Evolutionary conservation across 2,888 invertebrate genomes (phyloP), one percentile per base, ranked within the genome.

Genomic region (Oscheius sp.): DNA sequence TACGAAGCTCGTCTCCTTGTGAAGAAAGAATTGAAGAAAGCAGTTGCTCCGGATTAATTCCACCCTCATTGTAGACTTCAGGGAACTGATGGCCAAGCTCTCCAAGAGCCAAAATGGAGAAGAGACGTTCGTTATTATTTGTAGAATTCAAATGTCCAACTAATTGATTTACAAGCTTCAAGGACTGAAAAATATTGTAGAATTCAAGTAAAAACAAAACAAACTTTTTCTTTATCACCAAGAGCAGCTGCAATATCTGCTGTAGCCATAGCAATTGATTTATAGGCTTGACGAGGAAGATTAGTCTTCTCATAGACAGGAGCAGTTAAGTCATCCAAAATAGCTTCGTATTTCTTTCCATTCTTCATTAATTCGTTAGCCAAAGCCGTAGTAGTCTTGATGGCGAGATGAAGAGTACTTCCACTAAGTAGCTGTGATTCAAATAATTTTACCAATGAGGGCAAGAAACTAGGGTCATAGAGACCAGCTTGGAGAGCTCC

Each of bases 261-360:
- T 69, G 96, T 95, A 89, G 96, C 96, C 89, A 97, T 96, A 6
- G 98, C 96, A 85, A 98, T 91, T 27, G 96, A 96, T 90, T 96
- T 95, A 91, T 94, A 96, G 21, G 96, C 96, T 90, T 92, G 90
- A 55, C 86, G 85, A 21, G 88, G 84, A 5, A 82, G 73, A 3
- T 58, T 35, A 12, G 63, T 63, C 46, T 69, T 58, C 25, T 78
- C 90, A 70, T 91, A 90, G 5, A 94, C 92, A 0, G 94, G 94
- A 71, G 93, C 92, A 78, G 94, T 92, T 25, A 95, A 90, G 90
- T 93, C 91, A 69, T 92, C 91, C 52, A 96, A 90, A 72, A 98
- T 91, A 82, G 94, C 93, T 79, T 93, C 92, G 83, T 25, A 52
- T 1, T 69, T 46, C 6, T 85, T 86, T 72, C 85, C 84, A 7